Evolutionary conservation across 64 coral and sea anemone species (phyloP).

Genomic region (Orbicella faveolata): DNA sequence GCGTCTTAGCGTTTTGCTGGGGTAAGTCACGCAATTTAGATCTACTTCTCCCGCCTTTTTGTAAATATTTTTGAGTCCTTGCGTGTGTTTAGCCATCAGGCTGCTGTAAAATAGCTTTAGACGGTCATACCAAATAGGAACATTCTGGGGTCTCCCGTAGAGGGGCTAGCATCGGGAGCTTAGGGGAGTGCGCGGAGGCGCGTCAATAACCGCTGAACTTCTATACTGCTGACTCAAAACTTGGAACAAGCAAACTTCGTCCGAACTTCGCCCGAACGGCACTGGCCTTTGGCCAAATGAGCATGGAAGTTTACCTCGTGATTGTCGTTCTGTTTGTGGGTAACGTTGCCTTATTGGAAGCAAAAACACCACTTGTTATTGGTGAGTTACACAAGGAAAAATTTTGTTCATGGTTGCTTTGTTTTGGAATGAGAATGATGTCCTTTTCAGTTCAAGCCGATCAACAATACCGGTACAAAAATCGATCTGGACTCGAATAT

Average conservation of each 20-base stretch:
- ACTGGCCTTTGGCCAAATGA: not conserved
- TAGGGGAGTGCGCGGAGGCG: not conserved
- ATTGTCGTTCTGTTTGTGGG: not conserved
- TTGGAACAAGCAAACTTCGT: not conserved
- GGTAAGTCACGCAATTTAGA: too few relatives aligned
- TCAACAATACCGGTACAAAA: not conserved
- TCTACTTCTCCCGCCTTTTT: too few relatives aligned
- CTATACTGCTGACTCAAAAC: not conserved
- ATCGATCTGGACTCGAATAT: not conserved
- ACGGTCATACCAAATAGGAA: not conserved
- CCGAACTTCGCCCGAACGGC: not conserved
- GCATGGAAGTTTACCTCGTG: not conserved
- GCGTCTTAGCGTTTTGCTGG: too few relatives aligned
- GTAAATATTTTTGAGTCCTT: too few relatives aligned
- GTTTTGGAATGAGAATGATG: not conserved
- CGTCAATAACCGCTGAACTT: not conserved
- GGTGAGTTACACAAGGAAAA: slow-evolving; percentile 1
- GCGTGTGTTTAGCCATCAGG: too few relatives aligned
- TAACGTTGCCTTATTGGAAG: not conserved
- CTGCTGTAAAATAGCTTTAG: too few relatives aligned
- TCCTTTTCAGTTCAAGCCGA: not conserved
- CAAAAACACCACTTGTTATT: slow-evolving; percentile 22
- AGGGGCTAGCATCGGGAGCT: not conserved
- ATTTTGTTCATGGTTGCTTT: not conserved
- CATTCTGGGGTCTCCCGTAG: not conserved